These are phyloP conservation scores for Athalia cordata DNA, from an alignment of 2,888 invertebrate species.

Conservation along the genomic window DNA sequence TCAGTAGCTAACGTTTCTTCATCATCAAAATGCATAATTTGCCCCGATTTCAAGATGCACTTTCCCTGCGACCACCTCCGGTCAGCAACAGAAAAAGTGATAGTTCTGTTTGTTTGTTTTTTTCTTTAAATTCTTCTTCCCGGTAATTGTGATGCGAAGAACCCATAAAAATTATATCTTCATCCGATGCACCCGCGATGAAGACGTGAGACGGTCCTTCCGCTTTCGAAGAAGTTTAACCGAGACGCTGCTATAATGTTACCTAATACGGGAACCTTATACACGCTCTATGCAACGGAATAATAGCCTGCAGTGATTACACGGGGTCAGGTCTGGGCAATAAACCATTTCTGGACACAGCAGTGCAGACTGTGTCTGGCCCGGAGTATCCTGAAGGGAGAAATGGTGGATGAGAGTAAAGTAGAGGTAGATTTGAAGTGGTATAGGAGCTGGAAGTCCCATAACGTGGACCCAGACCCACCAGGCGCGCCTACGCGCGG, in stretches of 20 bases:
- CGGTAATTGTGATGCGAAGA: neutral
- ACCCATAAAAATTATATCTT: slow-evolving; percentile 20
- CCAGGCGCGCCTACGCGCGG: slow-evolving; percentile 68
- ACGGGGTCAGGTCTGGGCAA: slow-evolving; percentile 72
- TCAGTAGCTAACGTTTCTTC: slow-evolving; percentile 2
- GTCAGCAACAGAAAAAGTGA: no score
- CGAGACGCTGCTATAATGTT: slow-evolving; percentile 63
- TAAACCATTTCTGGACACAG: slow-evolving; percentile 66
- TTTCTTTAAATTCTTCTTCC: no score
- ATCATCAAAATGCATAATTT: slow-evolving; percentile 21
- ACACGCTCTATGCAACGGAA: slow-evolving; percentile 63
- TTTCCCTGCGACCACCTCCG: neutral
- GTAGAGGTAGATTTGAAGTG: neutral
- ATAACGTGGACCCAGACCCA: slow-evolving; percentile 53
- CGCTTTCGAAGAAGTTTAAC: slow-evolving; percentile 53
- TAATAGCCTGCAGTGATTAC: slow-evolving; percentile 73
- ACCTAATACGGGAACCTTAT: slow-evolving; percentile 69
- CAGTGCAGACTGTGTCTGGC: neutral
- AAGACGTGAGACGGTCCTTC: slow-evolving; percentile 1
- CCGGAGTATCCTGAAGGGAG: slow-evolving; percentile 9
- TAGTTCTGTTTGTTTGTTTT: no score
- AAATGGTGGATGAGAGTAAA: slow-evolving; percentile 12
- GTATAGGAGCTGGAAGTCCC: slow-evolving; percentile 7
- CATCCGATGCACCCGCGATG: slow-evolving; percentile 11
- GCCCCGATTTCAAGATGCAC: slow-evolving; percentile 9